Base-by-base conservation (phyloP, 2,888 invertebrate species). In the Drosophila koepferae region DNA sequence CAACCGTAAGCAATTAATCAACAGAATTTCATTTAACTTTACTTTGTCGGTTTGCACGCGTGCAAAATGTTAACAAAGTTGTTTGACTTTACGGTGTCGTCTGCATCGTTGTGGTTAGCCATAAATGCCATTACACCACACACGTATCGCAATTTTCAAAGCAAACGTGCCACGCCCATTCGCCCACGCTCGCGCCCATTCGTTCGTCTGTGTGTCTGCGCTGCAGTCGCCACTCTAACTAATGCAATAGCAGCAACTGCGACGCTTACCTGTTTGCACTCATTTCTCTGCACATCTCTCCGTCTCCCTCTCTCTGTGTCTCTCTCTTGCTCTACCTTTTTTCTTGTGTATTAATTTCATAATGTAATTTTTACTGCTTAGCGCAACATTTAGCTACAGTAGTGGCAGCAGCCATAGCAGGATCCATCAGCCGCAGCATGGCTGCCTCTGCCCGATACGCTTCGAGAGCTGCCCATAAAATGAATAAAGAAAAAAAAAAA, bases 331-430 rank as follows among this genome's bases (percentile, higher is more conserved):
- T 51, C 28, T 51, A 49, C 49, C 44, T 31, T 61, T 58, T 63
- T 77, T 78, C 78, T 78, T 74, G 68, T 72, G 65, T 72, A 80
- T 80, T 80, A 80, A 80, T 80, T 78, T 81, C 81, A 81, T 81
- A 81, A 81, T 81, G 81, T 67, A 81, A 78, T 81, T 81, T 80
- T 81, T 78, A 75, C 74, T 75, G 75, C 78, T 81, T 75, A 81
- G 78, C 78, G 75, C 53, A 72, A 78, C 73, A 71, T 80, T 73
- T 76, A 72, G 66, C 63, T 38, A 7, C 44, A 3, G n/a, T n/a
- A 44, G 44, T 20, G 12, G 54, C 53, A 49, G 56, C 31, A 49
- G 49, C 49, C 31, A n/a, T 56, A 40, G 44, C 58, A 55, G 55
- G 28, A 67, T 49, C 67, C 70, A 61, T 67, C 70, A 70, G 61